A percentile compares a stretch with the other conserved stretches of the same genome.
phyloP scores from a whole-genome alignment of 2,888 invertebrate genomes.

The Boloria euphrosyne region DNA sequence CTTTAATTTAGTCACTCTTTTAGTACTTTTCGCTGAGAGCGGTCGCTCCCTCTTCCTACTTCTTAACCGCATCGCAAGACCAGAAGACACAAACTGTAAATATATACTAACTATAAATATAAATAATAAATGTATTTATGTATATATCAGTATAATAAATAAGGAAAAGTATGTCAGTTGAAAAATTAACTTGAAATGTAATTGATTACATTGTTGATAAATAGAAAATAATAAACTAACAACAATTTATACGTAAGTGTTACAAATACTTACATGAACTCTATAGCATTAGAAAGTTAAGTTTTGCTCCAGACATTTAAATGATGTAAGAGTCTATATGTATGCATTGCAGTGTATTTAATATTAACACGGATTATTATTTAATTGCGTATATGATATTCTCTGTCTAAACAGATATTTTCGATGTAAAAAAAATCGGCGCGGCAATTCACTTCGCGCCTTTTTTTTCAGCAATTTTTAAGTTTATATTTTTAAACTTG shows the following conservation, averaged over 20 bases:
- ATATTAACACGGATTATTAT: conserved; percentile 10
- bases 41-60: conserved; percentile 85
- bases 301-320: conserved; percentile 51
- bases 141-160: not conserved
- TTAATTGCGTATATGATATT: conserved; percentile 7
- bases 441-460: conserved; percentile 69
- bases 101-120: conserved; percentile 8
- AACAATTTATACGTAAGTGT: conserved; percentile 39
- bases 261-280: conserved; percentile 68
- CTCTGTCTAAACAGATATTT: conserved; percentile 41
- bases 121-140: not conserved
- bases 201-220: not conserved
- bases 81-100: conserved; percentile 60
- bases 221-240: conserved; percentile 10
- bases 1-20: conserved; percentile 59
- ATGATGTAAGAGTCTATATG: conserved; percentile 46
- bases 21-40: conserved; percentile 66
- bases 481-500: conserved; percentile 40
- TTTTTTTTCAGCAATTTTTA: conserved; percentile 63
- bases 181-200: not conserved
- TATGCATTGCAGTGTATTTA: conserved; percentile 42
- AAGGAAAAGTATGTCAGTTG: not conserved
- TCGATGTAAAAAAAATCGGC: conserved; percentile 50
- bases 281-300: conserved; percentile 59
- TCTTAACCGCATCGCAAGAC: conserved; percentile 85